Evolutionary conservation across 1,140 invertebrate genomes (phyloP).

Genomic region (Hycleus cichorii): DNA sequence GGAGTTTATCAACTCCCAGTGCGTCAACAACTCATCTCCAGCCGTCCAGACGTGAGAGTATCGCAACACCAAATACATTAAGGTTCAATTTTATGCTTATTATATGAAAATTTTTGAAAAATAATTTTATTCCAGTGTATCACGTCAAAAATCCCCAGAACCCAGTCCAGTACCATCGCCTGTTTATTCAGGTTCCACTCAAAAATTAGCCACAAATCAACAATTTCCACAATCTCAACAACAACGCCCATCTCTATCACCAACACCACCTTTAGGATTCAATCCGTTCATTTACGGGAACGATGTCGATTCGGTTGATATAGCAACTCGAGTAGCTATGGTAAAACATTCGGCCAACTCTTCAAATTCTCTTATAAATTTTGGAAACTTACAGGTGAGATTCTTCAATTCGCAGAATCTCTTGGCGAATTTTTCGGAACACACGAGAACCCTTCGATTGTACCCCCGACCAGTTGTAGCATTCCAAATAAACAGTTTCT

Average conservation of each 20-base stretch:
- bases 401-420: constrained; percentile 98
- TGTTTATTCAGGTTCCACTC: neutral
- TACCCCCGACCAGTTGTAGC: constrained; percentile 98
- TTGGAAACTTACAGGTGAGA: constrained; percentile 59
- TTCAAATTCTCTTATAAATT: neutral
- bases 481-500: constrained; percentile 97
- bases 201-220: constrained; percentile 35
- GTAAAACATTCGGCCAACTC: constrained; percentile 45
- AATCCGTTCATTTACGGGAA: constrained; percentile 93
- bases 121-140: constrained; percentile 5
- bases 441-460: constrained; percentile 89
- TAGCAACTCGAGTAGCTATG: constrained; percentile 98
- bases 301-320: constrained; percentile 95
- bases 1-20: constrained; percentile 54
- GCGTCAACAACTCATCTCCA: constrained; percentile 47
- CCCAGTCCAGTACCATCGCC: constrained; percentile 8
- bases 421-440: constrained; percentile 94
- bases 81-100: constrained; percentile 35
- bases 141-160: constrained; percentile 33
- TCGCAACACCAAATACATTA: constrained; percentile 43
- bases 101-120: neutral
- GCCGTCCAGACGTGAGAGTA: constrained; percentile 62
- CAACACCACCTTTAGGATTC: constrained; percentile 40
- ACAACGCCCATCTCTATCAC: constrained; percentile 23
- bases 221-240: constrained; percentile 24